These are phyloP conservation scores for Scatophagus argus DNA, from an alignment of 2,113 vertebrate species.

Conservation along the genomic window DNA sequence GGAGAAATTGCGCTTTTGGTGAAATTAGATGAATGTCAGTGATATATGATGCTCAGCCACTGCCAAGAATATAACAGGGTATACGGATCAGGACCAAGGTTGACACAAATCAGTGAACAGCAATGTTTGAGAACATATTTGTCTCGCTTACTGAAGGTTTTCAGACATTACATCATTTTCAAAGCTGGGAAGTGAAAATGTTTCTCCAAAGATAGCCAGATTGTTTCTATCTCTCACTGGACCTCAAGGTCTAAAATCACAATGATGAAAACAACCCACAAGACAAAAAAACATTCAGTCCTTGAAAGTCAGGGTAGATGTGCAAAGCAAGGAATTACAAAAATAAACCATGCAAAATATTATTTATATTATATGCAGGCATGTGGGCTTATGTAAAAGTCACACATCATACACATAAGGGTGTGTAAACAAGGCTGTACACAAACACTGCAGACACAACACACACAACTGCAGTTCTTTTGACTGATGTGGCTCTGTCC, in stretches of 20 bases:
- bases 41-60: background rate
- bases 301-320: constrained; percentile 41
- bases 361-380: constrained; percentile 41
- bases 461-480: constrained; percentile 18
- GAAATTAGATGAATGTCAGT: background rate
- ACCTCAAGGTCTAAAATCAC: constrained; percentile 37
- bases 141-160: constrained; percentile 22
- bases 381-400: constrained; percentile 24
- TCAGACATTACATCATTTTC: constrained; percentile 68
- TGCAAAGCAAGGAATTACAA: constrained; percentile 39
- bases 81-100: background rate
- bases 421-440: constrained; percentile 11
- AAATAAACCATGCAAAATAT: constrained; percentile 61
- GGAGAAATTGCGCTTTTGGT: background rate
- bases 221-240: constrained; percentile 34
- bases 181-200: constrained; percentile 36
- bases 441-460: constrained; percentile 41
- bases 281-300: constrained; percentile 29
- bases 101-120: constrained; percentile 9
- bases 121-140: constrained; percentile 16
- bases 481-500: constrained; percentile 59
- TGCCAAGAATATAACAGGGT: background rate
- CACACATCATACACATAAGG: constrained; percentile 32
- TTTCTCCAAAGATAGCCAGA: constrained; percentile 58
- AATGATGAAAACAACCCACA: constrained; percentile 51